These are phyloP conservation scores for Papilio polyxenes DNA, from an alignment of 1,140 invertebrate species.

Conservation along the genomic window DNA sequence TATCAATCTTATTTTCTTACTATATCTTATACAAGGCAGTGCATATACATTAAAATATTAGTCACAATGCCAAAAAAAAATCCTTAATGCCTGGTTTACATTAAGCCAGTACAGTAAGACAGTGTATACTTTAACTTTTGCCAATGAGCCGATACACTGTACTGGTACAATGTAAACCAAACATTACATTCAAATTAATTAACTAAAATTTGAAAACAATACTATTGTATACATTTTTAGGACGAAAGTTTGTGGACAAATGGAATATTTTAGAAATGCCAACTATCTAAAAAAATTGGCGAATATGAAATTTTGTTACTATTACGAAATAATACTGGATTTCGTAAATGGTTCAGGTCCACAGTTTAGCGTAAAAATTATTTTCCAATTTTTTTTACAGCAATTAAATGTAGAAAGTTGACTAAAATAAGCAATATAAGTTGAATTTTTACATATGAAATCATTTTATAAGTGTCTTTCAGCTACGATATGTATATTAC, in stretches of 20 bases:
- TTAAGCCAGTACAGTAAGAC: too few species aligned
- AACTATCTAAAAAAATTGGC: neutral
- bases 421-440: neutral
- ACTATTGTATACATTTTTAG: neutral
- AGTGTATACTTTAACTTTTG: too few species aligned
- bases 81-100: too few species aligned
- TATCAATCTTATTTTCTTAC: slow-evolving; percentile 5
- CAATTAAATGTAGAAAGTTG: neutral
- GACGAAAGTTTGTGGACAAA: neutral
- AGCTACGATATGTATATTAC: neutral
- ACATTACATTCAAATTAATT: neutral
- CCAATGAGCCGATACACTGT: too few species aligned
- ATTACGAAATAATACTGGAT: too few species aligned
- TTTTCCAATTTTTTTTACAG: too few species aligned
- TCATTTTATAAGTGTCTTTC: neutral
- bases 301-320: too few species aligned
- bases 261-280: neutral
- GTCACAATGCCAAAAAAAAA: neutral
- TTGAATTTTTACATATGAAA: neutral
- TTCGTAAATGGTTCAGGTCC: too few species aligned
- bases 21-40: neutral
- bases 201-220: neutral
- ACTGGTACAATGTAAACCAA: too few species aligned
- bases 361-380: too few species aligned
- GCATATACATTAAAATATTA: neutral